phyloP scores from a whole-genome alignment of 2,113 vertebrate genomes.

The Desmodus rotundus region DNA sequence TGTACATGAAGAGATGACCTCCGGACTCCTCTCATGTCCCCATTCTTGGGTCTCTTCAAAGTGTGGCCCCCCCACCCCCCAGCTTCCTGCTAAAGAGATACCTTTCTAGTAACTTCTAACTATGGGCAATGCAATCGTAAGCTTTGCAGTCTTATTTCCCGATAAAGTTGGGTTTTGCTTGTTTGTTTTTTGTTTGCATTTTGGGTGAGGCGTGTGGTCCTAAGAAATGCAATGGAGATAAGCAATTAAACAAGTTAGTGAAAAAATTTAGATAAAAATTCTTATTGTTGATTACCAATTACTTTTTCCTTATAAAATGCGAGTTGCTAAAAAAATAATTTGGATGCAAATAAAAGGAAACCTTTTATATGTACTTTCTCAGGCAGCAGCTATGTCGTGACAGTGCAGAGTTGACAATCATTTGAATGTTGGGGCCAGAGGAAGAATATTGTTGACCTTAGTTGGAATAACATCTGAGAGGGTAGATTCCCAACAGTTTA shows the following conservation, averaged over 20 bases:
- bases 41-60: not conserved
- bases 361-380: not conserved
- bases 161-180: not conserved
- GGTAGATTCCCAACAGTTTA: not conserved
- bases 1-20: not conserved
- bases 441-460: not conserved
- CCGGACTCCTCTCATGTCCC: not conserved
- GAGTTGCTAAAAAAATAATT: not conserved
- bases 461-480: not conserved
- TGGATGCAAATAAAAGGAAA: not conserved
- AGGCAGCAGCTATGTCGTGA: not conserved
- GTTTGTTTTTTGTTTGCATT: not conserved
- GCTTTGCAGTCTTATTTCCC: not conserved
- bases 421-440: not conserved
- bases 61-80: not conserved
- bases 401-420: not conserved
- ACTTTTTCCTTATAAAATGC: not conserved
- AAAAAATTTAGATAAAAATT: not conserved
- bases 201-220: not conserved
- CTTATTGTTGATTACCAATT: not conserved
- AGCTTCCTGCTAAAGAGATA: not conserved
- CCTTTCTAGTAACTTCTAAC: constrained; percentile 14
- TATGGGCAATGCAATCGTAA: not conserved
- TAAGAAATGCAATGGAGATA: not conserved
- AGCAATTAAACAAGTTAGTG: not conserved